These are phyloP conservation scores for Archilochus colubris DNA, from an alignment of 2,113 vertebrate species.

Conservation along the genomic window DNA sequence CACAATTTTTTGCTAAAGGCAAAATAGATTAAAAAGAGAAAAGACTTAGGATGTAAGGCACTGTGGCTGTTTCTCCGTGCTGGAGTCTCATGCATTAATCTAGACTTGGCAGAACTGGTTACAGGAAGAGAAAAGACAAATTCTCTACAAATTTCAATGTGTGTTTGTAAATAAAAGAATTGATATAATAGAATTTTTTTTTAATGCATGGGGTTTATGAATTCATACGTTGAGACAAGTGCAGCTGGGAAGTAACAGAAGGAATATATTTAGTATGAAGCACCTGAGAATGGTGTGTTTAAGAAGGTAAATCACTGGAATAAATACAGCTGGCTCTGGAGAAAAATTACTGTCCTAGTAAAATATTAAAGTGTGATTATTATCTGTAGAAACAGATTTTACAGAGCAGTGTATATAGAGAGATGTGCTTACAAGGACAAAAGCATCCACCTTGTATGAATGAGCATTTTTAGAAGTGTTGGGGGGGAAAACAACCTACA, in stretches of 20 bases:
- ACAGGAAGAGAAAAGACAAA: neutral
- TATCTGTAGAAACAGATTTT: neutral
- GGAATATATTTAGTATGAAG: neutral
- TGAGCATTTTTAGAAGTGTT: neutral
- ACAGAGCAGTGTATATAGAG: neutral
- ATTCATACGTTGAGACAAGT: neutral
- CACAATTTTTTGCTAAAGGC: neutral
- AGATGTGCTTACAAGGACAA: accelerated
- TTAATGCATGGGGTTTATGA: neutral
- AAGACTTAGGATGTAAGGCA: neutral
- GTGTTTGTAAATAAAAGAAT: neutral
- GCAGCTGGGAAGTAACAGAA: neutral
- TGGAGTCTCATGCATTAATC: neutral
- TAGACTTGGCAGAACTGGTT: neutral
- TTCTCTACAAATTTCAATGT: neutral
- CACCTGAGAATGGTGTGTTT: neutral
- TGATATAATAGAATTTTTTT: neutral
- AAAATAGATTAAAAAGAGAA: conserved; percentile 24
- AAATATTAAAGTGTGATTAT: neutral
- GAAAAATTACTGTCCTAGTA: neutral
- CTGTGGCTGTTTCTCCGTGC: neutral
- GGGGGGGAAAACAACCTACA: accelerated
- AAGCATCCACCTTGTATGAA: neutral
- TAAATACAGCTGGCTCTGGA: neutral
- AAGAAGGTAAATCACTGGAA: neutral